Conservation (phyloP, 2,888 invertebrate genomes). For the Melanotus villosus region DNA sequence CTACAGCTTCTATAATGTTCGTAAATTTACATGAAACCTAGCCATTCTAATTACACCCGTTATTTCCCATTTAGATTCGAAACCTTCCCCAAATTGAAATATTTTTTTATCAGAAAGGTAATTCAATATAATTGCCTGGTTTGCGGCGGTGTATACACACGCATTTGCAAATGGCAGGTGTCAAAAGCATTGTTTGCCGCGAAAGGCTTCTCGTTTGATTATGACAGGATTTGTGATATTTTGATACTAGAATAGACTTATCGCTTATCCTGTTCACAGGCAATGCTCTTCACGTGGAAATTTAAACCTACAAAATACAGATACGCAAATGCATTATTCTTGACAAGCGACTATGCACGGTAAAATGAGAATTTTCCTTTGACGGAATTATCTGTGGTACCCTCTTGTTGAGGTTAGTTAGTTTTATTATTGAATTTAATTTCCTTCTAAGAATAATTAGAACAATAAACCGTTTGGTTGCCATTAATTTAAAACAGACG, state of each 20-base stretch:
- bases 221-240: slow-evolving; percentile 5
- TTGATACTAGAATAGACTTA: slow-evolving; percentile 3
- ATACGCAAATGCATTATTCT: neutral
- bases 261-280: neutral
- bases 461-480: too few species aligned
- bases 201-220: neutral
- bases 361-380: neutral
- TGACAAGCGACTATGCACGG: neutral
- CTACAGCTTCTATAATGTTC: too few species aligned
- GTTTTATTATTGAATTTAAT: neutral
- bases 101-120: neutral
- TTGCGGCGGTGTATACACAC: neutral
- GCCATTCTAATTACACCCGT: too few species aligned
- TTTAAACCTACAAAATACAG: neutral
- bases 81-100: too few species aligned
- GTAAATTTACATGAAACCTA: too few species aligned
- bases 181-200: neutral
- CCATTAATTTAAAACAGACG: too few species aligned
- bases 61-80: too few species aligned
- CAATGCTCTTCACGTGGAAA: neutral
- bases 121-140: neutral
- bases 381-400: neutral
- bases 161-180: slow-evolving; percentile 7
- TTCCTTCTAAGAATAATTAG: too few species aligned
- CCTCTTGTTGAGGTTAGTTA: neutral